phyloP scores from a whole-genome alignment of 2,797 vertebrate genomes.

The Gymnodraco acuticeps region DNA sequence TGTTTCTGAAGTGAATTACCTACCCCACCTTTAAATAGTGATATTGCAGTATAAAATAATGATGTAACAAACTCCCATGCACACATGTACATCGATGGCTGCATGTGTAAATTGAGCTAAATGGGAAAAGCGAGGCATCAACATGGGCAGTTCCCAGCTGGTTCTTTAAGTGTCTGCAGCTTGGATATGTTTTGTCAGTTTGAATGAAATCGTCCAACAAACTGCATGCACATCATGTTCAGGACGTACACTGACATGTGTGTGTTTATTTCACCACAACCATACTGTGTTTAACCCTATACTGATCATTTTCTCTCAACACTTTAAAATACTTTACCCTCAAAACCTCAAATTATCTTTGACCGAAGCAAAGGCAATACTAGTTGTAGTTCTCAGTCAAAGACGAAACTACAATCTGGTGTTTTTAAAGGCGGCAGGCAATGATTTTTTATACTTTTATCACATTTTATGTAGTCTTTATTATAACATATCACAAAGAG shows the following conservation, averaged over 20 bases:
- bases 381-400: too few relatives aligned
- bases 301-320: neutral
- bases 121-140: conserved; percentile 15
- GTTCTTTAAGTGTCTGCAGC: conserved; percentile 5
- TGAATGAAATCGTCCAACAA: neutral
- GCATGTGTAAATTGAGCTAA: conserved; percentile 37
- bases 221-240: neutral
- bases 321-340: neutral
- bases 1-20: too few relatives aligned
- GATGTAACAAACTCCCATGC: conserved; percentile 14
- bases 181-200: conserved; percentile 10
- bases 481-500: neutral
- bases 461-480: neutral
- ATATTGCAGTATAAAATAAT: conserved; percentile 35
- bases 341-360: neutral
- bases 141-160: conserved; percentile 27
- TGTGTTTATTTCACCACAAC: neutral
- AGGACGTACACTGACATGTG: neutral
- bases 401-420: too few relatives aligned
- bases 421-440: neutral
- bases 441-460: neutral
- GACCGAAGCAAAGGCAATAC: too few relatives aligned
- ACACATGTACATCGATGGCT: neutral
- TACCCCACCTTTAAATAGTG: conserved; percentile 19
- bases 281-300: neutral